Conservation (phyloP, 2,797 vertebrate genomes). For the Anolis apletophallus region DNA sequence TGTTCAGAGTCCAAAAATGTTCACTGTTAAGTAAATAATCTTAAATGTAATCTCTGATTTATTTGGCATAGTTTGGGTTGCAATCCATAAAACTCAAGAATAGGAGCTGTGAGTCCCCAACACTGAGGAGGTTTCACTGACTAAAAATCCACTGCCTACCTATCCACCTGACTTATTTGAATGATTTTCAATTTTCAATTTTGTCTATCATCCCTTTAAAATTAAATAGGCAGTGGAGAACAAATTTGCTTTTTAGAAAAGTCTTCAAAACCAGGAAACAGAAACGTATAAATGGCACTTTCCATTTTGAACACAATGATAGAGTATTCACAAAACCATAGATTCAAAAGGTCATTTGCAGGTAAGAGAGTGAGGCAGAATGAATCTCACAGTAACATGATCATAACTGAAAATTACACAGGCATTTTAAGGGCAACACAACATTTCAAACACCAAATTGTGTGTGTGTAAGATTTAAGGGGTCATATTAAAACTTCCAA, state of each 20-base stretch:
- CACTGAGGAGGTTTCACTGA: not conserved
- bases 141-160: not conserved
- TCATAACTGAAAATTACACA: not conserved
- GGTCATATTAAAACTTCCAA: not conserved
- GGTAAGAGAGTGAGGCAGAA: conserved; percentile 5
- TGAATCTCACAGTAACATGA: not conserved
- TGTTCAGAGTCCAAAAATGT: too few relatives aligned
- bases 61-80: not conserved
- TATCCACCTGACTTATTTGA: not conserved
- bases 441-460: conserved; percentile 9
- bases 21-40: not conserved
- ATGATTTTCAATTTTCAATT: not conserved
- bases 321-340: not conserved
- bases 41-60: not conserved
- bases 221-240: not conserved
- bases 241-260: not conserved
- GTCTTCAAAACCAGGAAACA: not conserved
- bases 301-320: conserved; percentile 32
- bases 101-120: not conserved
- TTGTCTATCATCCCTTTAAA: not conserved
- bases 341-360: conserved; percentile 26
- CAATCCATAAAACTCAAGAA: conserved; percentile 3
- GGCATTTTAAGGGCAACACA: conserved; percentile 1
- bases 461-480: not conserved
- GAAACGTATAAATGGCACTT: not conserved